These are phyloP conservation scores for Boleophthalmus pectinirostris DNA, from an alignment of 2,113 vertebrate species.

Conservation along the genomic window DNA sequence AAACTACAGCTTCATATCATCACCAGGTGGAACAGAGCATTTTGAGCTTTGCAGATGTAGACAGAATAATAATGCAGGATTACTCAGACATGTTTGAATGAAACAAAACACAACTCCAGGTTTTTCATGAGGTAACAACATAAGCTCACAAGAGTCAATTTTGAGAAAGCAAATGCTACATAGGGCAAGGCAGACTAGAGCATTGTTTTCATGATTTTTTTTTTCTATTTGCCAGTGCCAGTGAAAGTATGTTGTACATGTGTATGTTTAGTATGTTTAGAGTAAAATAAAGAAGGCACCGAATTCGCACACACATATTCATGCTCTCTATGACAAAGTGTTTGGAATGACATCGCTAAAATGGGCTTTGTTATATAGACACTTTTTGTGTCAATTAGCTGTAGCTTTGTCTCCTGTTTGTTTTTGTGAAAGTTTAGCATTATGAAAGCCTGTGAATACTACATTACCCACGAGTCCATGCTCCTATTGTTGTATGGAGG, in stretches of 20 bases:
- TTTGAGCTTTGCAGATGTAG: background rate
- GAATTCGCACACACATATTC: background rate
- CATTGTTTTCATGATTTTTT: background rate
- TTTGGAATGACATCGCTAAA: background rate
- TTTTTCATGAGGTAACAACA: too few species aligned
- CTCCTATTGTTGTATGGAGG: background rate
- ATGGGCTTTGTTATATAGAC: background rate
- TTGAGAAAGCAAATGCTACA: too few species aligned
- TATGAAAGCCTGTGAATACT: slow-evolving; percentile 5
- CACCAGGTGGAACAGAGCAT: too few species aligned
- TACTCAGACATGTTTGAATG: too few species aligned
- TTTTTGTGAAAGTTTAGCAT: background rate
- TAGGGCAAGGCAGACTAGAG: background rate
- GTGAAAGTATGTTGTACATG: too few species aligned
- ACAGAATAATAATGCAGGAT: too few species aligned
- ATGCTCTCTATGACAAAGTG: background rate
- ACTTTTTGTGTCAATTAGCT: background rate
- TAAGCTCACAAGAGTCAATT: too few species aligned
- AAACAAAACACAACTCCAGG: too few species aligned
- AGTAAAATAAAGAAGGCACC: background rate
- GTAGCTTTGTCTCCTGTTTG: background rate
- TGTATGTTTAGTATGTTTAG: too few species aligned
- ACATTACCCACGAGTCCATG: slow-evolving; percentile 1
- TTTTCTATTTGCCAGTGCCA: background rate
- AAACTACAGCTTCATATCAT: too few species aligned